Conservation (phyloP, 2,888 invertebrate genomes). For the Drepanosiphum platanoidis region DNA sequence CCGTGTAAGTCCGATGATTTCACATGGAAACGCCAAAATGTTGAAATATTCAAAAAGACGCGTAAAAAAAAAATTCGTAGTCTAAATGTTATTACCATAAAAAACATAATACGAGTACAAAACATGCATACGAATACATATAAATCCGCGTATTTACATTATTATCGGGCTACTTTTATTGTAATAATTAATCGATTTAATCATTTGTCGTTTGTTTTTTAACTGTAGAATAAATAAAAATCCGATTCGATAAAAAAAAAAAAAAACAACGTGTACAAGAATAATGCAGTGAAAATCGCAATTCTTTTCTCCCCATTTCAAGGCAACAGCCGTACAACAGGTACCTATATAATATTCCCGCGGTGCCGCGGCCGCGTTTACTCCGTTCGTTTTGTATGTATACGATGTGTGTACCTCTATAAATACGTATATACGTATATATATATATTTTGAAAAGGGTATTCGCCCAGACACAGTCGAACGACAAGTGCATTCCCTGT, state of each 20-base stretch:
- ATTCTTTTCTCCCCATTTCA: not conserved
- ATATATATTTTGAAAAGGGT: slow-evolving; percentile 45
- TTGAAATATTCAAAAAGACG: no score
- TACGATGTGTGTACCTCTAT: not conserved
- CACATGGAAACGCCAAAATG: no score
- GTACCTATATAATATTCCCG: no score
- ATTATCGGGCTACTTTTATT: no score
- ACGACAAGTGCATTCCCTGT: slow-evolving; percentile 57
- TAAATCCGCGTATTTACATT: no score
- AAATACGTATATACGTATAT: not conserved
- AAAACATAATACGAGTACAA: no score
- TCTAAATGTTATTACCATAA: no score
- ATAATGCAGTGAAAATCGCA: not conserved
- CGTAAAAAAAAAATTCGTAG: no score
- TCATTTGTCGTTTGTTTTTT: not conserved
- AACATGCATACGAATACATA: no score
- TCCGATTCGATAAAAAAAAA: not conserved
- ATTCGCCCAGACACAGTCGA: slow-evolving; percentile 23
- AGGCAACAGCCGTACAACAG: slow-evolving; percentile 21
- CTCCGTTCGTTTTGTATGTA: not conserved
- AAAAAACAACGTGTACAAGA: not conserved
- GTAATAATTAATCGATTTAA: no score
- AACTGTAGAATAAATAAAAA: not conserved
- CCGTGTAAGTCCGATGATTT: no score
- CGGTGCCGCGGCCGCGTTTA: slow-evolving; percentile 4